Percentiles rank a stretch among this genome's conserved stretches.
phyloP scores from a whole-genome alignment of 2,113 vertebrate species.

The Riparia riparia region DNA sequence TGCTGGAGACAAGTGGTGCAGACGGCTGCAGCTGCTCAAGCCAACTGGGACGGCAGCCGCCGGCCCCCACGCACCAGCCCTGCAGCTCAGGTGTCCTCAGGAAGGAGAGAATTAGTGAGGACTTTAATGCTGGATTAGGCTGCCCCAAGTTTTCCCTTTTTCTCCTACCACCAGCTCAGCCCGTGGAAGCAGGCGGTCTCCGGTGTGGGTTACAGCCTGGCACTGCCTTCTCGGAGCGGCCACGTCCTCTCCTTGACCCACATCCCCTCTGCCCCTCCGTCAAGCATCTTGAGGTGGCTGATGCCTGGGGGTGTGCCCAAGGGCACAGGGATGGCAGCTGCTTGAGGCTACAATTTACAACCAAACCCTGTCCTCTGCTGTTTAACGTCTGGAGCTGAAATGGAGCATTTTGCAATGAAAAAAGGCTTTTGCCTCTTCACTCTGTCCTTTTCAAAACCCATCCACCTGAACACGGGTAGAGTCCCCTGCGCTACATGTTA shows the following conservation, averaged over 20 bases:
- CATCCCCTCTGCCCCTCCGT: neutral
- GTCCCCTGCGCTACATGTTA: accelerated
- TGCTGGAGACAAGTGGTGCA: neutral
- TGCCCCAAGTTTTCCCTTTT: neutral
- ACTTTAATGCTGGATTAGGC: slow-evolving; percentile 51
- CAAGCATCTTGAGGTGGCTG: accelerated
- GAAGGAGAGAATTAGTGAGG: slow-evolving; percentile 53
- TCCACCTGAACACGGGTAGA: neutral
- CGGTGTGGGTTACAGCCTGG: slow-evolving; percentile 14
- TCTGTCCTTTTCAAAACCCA: neutral
- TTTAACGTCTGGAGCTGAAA: neutral
- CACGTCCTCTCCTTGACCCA: neutral
- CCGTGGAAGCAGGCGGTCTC: neutral
- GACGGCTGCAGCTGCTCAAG: slow-evolving; percentile 49
- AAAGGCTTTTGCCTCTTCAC: neutral
- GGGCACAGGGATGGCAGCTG: neutral
- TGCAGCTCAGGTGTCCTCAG: slow-evolving; percentile 51
- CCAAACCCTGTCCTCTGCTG: neutral
- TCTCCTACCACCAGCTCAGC: neutral
- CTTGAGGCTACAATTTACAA: neutral
- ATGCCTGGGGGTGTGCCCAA: accelerated
- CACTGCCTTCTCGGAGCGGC: neutral
- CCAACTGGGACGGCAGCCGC: neutral
- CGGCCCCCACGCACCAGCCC: neutral
- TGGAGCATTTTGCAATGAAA: neutral